These are phyloP conservation scores for Drosophila mayaguana DNA, from an alignment of 2,888 invertebrate genomes.

Conservation along the genomic window DNA sequence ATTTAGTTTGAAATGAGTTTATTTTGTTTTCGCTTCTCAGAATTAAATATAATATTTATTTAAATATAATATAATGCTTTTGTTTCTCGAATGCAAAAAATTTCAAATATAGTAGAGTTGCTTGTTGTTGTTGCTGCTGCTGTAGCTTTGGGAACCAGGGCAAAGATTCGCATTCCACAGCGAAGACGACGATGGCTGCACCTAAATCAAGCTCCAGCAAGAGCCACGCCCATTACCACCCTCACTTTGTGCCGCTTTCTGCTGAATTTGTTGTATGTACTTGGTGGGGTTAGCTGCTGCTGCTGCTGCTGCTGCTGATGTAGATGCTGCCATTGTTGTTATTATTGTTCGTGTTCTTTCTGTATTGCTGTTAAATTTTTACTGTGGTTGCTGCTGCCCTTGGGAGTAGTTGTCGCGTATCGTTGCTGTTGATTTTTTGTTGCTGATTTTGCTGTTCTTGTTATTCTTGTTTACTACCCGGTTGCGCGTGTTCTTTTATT, in stretches of 20 bases:
- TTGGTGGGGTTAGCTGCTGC: constrained; percentile 13
- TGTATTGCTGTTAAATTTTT: constrained; percentile 12
- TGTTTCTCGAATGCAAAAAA: constrained; percentile 83
- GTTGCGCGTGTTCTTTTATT: constrained; percentile 59
- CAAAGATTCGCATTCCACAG: constrained; percentile 34
- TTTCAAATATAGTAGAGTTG: constrained; percentile 71
- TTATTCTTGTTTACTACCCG: constrained; percentile 41
- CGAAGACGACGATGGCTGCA: constrained; percentile 19
- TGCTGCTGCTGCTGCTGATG: constrained; percentile 8
- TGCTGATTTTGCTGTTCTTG: constrained; percentile 19
- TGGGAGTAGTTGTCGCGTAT: constrained; percentile 19
- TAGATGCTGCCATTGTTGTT: constrained; percentile 3
- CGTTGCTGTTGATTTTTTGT: constrained; percentile 16
- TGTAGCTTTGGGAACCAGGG: constrained; percentile 40
- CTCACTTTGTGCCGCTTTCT: constrained; percentile 37
- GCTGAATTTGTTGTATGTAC: constrained; percentile 5
- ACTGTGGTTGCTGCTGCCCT: constrained; percentile 24
- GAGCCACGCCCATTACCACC: constrained; percentile 51
- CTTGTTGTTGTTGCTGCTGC: constrained; percentile 38
- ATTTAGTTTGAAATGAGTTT: constrained; percentile 73
- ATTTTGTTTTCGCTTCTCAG: constrained; percentile 79
- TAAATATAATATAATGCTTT: constrained; percentile 83
- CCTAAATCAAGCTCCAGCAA: constrained; percentile 26
- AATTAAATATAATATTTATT: constrained; percentile 83
- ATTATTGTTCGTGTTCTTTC: constrained; percentile 6